Conservation (phyloP, 2,113 vertebrate genomes). For the Pterophyllum scalare region DNA sequence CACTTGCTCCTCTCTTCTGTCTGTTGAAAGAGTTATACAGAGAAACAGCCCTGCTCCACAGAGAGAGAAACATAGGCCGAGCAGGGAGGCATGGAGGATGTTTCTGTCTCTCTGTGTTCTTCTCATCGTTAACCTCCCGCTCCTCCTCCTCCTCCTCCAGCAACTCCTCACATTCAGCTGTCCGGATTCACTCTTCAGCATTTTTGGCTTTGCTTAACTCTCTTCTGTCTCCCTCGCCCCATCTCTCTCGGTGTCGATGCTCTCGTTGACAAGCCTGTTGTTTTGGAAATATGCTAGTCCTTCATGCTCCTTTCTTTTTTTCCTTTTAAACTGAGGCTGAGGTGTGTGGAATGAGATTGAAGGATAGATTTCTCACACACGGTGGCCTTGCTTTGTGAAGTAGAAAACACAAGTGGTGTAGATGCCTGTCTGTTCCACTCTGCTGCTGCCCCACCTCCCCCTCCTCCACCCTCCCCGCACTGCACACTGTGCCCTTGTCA, state of each 20-base stretch:
- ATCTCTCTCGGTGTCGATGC: slow-evolving; percentile 54
- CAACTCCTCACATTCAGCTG: slow-evolving; percentile 3
- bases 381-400: slow-evolving; percentile 77
- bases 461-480: slow-evolving; percentile 24
- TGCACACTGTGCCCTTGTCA: slow-evolving; percentile 69
- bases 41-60: slow-evolving; percentile 25
- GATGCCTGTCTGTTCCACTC: slow-evolving; percentile 76
- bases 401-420: slow-evolving; percentile 75
- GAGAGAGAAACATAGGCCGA: slow-evolving; percentile 33
- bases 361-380: slow-evolving; percentile 76
- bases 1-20: slow-evolving; percentile 25
- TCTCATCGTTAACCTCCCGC: slow-evolving; percentile 31
- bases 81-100: slow-evolving; percentile 41
- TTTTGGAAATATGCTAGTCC: slow-evolving; percentile 69
- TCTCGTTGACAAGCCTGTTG: slow-evolving; percentile 67
- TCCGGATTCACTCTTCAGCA: slow-evolving; percentile 41
- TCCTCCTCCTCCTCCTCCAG: slow-evolving; percentile 7
- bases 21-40: slow-evolving; percentile 49
- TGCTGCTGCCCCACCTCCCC: slow-evolving; percentile 26
- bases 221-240: slow-evolving; percentile 13
- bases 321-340: slow-evolving; percentile 19
- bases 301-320: slow-evolving; percentile 43
- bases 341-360: slow-evolving; percentile 67
- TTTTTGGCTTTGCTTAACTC: slow-evolving; percentile 41
- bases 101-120: slow-evolving; percentile 56